These are phyloP conservation scores for Drosophila bunnanda DNA, from an alignment of 2,888 invertebrate genomes.

Conservation along the genomic window DNA sequence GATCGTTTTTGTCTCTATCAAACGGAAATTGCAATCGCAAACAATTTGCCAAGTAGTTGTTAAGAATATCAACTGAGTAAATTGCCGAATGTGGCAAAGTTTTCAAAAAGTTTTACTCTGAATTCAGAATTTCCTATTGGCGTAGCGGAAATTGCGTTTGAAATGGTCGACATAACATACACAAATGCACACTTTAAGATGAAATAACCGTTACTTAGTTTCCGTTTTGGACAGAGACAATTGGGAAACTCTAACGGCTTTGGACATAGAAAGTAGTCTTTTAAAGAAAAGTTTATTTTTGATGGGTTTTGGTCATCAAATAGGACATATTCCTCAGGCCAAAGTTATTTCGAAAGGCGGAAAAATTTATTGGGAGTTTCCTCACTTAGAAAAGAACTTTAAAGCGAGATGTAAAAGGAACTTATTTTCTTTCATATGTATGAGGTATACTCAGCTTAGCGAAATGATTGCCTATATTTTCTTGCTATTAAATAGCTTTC, in stretches of 20 bases:
- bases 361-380: neutral
- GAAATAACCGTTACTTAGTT: conserved; percentile 64
- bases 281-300: conserved; percentile 53
- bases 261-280: conserved; percentile 31
- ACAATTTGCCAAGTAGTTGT: conserved; percentile 69
- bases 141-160: conserved; percentile 59
- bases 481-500: too few species aligned
- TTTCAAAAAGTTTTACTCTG: conserved; percentile 34
- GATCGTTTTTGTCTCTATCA: conserved; percentile 44
- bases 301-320: conserved; percentile 41
- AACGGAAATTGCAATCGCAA: conserved; percentile 66
- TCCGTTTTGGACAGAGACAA: conserved; percentile 53
- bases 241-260: conserved; percentile 27
- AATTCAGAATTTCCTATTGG: conserved; percentile 32
- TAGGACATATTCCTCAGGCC: conserved; percentile 12
- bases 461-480: too few species aligned
- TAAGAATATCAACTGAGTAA: conserved; percentile 51
- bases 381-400: neutral
- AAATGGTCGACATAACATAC: conserved; percentile 49
- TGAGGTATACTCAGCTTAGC: too few species aligned
- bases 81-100: conserved; percentile 45
- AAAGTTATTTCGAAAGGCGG: conserved; percentile 19
- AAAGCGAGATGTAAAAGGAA: neutral
- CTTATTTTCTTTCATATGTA: too few species aligned
- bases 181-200: conserved; percentile 25